phyloP scores from a whole-genome alignment of 2,888 invertebrate species.

The Anaspis maculata region DNA sequence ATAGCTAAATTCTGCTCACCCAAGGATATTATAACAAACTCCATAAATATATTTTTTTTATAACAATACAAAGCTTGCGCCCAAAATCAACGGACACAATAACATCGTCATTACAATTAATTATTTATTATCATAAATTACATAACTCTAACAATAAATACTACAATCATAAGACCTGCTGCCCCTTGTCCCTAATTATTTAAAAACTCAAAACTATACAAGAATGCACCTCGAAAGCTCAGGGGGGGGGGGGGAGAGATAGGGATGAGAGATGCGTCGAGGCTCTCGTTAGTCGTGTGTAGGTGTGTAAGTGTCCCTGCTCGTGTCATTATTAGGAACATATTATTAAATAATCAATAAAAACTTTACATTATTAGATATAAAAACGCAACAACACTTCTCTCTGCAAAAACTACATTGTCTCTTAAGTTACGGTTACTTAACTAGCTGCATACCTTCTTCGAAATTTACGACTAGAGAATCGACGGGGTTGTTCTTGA shows the following conservation, averaged over 20 bases:
- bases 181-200: too few relatives aligned
- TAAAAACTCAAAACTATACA: too few relatives aligned
- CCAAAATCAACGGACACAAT: too few relatives aligned
- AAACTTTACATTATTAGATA: too few relatives aligned
- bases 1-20: slow-evolving; percentile 19
- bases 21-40: slow-evolving; percentile 11
- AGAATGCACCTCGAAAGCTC: slow-evolving; percentile 31
- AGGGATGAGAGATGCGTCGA: not conserved
- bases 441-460: slow-evolving; percentile 72
- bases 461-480: slow-evolving; percentile 71
- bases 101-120: too few relatives aligned
- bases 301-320: too few relatives aligned
- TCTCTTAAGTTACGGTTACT: slow-evolving; percentile 21
- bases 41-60: slow-evolving; percentile 21
- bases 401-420: not conserved
- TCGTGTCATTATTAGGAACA: too few relatives aligned
- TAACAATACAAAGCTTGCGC: too few relatives aligned
- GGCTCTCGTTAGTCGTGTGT: too few relatives aligned
- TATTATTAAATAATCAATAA: too few relatives aligned
- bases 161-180: slow-evolving; percentile 16
- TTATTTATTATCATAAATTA: too few relatives aligned
- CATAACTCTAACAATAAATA: slow-evolving; percentile 21
- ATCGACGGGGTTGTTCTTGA: slow-evolving; percentile 49
- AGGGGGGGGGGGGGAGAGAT: not conserved
- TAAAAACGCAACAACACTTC: too few relatives aligned